These are phyloP conservation scores for Strix occidentalis DNA, from an alignment of 2,797 vertebrate species.

Conservation along the genomic window DNA sequence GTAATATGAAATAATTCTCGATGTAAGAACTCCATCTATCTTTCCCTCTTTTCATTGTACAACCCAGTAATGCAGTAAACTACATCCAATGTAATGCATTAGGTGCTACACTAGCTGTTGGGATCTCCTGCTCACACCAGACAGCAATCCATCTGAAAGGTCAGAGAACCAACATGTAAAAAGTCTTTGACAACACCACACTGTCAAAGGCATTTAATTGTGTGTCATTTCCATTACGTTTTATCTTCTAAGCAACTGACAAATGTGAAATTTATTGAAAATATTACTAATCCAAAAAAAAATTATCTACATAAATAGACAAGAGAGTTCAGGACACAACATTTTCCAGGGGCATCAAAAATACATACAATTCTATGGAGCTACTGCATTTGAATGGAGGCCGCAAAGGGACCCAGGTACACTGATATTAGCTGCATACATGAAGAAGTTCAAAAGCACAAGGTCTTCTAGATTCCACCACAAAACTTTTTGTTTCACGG, in stretches of 20 bases:
- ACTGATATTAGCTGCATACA: rapidly evolving
- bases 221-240: neutral
- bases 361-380: rapidly evolving
- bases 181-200: neutral
- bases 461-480: neutral
- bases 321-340: neutral
- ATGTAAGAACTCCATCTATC: neutral
- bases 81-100: rapidly evolving
- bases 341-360: neutral
- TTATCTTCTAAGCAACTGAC: neutral
- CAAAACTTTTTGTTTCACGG: neutral
- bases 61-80: neutral
- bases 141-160: neutral
- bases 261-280: neutral
- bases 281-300: neutral
- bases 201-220: neutral
- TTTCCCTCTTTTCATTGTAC: neutral
- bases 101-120: neutral
- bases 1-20: neutral
- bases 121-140: neutral
- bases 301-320: neutral
- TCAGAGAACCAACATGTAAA: neutral
- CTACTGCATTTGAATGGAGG: neutral
- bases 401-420: neutral
- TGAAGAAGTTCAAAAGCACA: neutral